phyloP scores from a whole-genome alignment of 2,888 invertebrate genomes.

The Amphipoea oculea region DNA sequence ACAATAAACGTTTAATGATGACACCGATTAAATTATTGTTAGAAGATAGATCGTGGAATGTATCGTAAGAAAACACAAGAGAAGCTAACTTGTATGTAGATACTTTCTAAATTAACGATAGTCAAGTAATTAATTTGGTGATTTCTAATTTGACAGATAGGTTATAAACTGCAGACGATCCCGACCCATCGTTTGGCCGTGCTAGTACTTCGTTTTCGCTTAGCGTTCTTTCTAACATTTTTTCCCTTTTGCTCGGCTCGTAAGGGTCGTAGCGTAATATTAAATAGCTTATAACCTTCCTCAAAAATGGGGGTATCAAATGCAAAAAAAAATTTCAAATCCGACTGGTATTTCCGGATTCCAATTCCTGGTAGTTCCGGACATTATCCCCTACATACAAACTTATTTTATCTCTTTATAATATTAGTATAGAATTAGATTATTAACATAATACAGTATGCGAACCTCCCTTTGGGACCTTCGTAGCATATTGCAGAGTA shows the following conservation, averaged over 20 bases:
- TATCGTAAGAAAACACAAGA: slow-evolving; percentile 6
- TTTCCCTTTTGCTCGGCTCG: not conserved
- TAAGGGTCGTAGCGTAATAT: not conserved
- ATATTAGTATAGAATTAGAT: not conserved
- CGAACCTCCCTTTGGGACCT: not conserved
- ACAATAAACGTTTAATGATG: slow-evolving; percentile 33
- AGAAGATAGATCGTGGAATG: slow-evolving; percentile 1
- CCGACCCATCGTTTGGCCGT: not conserved
- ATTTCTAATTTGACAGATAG: slow-evolving; percentile 9
- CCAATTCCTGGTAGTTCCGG: not conserved
- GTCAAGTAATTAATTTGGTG: not conserved
- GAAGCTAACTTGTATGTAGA: not conserved
- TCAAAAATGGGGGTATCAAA: not conserved
- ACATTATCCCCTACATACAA: not conserved
- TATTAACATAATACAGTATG: slow-evolving; percentile 4
- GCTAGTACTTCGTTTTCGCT: not conserved
- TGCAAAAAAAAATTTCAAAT: not conserved
- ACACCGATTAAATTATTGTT: slow-evolving; percentile 15
- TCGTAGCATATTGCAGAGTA: not conserved
- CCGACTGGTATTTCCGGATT: not conserved
- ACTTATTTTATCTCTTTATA: not conserved
- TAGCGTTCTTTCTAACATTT: not conserved
- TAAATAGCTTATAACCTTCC: not conserved
- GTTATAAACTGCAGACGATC: not conserved
- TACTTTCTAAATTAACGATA: slow-evolving; percentile 1